Conservation (phyloP, 2,888 invertebrate genomes). For the Bhutanitis thaidina region DNA sequence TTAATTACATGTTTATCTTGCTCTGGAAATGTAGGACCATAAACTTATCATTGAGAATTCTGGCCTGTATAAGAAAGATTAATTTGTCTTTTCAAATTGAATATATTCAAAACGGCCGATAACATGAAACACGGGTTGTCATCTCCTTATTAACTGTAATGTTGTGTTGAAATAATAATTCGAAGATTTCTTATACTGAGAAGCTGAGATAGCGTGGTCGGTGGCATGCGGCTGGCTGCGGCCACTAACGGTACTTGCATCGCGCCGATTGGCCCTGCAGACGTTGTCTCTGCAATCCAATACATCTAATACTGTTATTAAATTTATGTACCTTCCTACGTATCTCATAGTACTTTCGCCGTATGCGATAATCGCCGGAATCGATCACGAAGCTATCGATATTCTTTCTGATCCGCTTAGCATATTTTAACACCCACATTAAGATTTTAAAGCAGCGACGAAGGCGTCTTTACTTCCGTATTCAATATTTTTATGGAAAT, state of each 20-base stretch:
- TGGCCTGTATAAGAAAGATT: no score
- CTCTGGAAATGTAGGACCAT: neutral
- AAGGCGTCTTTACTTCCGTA: slow-evolving; percentile 15
- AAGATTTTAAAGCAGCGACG: slow-evolving; percentile 18
- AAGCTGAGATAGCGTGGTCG: slow-evolving; percentile 43
- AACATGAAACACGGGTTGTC: slow-evolving; percentile 20
- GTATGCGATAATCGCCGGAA: slow-evolving; percentile 57
- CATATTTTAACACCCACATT: slow-evolving; percentile 49
- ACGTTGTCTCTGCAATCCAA: slow-evolving; percentile 66
- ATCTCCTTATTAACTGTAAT: slow-evolving; percentile 18
- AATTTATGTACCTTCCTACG: slow-evolving; percentile 53
- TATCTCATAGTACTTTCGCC: slow-evolving; percentile 66
- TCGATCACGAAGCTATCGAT: slow-evolving; percentile 58
- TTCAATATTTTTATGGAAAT: slow-evolving; percentile 7
- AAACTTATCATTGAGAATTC: neutral
- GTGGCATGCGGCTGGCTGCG: slow-evolving; percentile 36
- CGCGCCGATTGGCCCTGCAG: slow-evolving; percentile 61
- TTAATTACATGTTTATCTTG: slow-evolving; percentile 9
- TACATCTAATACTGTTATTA: slow-evolving; percentile 75
- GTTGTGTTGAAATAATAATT: slow-evolving; percentile 33
- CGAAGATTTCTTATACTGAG: slow-evolving; percentile 56
- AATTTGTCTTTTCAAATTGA: neutral
- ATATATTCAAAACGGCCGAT: slow-evolving; percentile 7
- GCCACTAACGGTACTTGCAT: slow-evolving; percentile 58
- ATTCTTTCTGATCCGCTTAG: slow-evolving; percentile 50